A percentile compares a stretch with the other conserved stretches of the same genome.
phyloP scores from a whole-genome alignment of 64 coral and sea anemone genomes.

The Hydrozoanthus tunicans region DNA sequence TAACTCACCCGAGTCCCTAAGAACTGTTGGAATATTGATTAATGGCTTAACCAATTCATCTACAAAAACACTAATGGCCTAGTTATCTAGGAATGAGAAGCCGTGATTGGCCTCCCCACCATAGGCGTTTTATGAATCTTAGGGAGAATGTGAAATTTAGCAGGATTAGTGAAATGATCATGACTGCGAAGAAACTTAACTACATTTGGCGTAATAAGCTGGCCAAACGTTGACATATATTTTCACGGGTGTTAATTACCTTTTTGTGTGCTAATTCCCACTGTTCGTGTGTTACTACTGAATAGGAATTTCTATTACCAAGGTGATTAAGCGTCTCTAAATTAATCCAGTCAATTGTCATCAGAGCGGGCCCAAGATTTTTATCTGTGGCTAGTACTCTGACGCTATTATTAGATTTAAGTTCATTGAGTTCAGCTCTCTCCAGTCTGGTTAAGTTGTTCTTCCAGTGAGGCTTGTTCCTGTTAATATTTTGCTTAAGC shows the following conservation, averaged over 20 bases:
- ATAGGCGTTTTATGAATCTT: slow-evolving; percentile 69
- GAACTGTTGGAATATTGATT: slow-evolving; percentile 28
- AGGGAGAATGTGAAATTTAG: slow-evolving; percentile 69
- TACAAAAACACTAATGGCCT: slow-evolving; percentile 64
- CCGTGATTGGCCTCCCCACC: slow-evolving; percentile 54
- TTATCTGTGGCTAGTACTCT: slow-evolving; percentile 55
- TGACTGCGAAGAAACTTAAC: slow-evolving; percentile 43
- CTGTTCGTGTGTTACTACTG: slow-evolving; percentile 20
- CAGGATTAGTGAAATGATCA: slow-evolving; percentile 57
- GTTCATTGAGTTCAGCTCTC: slow-evolving; percentile 27
- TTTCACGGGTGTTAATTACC: slow-evolving; percentile 57
- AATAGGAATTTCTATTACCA: slow-evolving; percentile 47
- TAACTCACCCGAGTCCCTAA: slow-evolving; percentile 5
- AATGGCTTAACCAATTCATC: slow-evolving; percentile 44
- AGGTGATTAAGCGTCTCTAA: slow-evolving; percentile 27
- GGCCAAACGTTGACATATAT: slow-evolving; percentile 34
- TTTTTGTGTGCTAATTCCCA: slow-evolving; percentile 52
- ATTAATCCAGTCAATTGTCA: slow-evolving; percentile 22
- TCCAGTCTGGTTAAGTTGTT: slow-evolving; percentile 48
- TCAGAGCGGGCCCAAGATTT: slow-evolving; percentile 47
- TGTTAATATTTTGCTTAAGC: slow-evolving; percentile 23
- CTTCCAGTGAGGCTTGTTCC: slow-evolving; percentile 18
- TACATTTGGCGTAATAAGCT: slow-evolving; percentile 23
- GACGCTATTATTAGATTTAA: slow-evolving; percentile 36
- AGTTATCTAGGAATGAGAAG: slow-evolving; percentile 61